Evolutionary conservation across 2,113 vertebrate genomes (phyloP).

Genomic region (Sminthopsis crassicaudata): DNA sequence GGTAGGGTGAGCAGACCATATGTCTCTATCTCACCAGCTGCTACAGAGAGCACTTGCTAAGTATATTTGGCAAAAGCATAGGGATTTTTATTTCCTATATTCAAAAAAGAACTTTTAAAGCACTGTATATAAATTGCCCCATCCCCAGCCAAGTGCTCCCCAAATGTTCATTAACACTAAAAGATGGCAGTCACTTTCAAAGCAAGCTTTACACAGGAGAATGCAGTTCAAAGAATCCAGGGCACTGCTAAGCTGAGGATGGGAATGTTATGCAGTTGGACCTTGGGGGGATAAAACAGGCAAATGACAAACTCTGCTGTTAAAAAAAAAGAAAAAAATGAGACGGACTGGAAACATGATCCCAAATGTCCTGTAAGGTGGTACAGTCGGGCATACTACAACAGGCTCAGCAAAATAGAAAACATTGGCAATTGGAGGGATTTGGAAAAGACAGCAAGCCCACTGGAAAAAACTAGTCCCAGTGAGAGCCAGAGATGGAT

Average conservation of each 20-base stretch:
- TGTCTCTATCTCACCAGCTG: not conserved
- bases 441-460: not conserved
- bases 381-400: not conserved
- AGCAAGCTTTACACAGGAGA: constrained; percentile 38
- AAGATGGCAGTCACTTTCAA: constrained; percentile 48
- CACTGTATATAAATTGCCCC: constrained; percentile 7
- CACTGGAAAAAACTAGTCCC: not conserved
- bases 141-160: constrained; percentile 48
- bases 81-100: constrained; percentile 38
- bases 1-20: not conserved
- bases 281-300: not conserved
- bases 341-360: constrained; percentile 35
- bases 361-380: constrained; percentile 34
- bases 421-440: not conserved
- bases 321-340: constrained; percentile 5
- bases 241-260: constrained; percentile 35
- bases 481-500: constrained; percentile 24
- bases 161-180: constrained; percentile 57
- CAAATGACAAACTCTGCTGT: constrained; percentile 38
- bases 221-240: constrained; percentile 34
- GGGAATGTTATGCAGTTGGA: constrained; percentile 21
- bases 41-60: not conserved
- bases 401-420: constrained; percentile 29
- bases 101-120: constrained; percentile 39
- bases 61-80: not conserved